Base-by-base conservation (phyloP, 2,888 invertebrate genomes). In the Craniophora ligustri region DNA sequence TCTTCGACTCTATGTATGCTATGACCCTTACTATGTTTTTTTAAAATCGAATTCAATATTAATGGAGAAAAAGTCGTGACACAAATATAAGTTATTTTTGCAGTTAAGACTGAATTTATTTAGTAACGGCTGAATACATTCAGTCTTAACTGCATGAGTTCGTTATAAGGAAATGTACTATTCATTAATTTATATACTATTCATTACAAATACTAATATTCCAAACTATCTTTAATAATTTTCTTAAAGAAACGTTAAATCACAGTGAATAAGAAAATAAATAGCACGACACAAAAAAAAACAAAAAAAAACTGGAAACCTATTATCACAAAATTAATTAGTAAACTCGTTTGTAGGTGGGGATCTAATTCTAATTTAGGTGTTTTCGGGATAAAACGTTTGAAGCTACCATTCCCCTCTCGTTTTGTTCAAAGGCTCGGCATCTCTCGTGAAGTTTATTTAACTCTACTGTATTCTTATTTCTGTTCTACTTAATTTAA, bases 241-340 rank as follows among this genome's bases (percentile, higher is more conserved):
- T 7, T 21, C 1, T 2, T 14, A 14, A 28, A 19, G 2, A 16
- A 51, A 40, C 28, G 35, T 34, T 44, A 26, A 40, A 55, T 28
- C 21, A 28, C 23, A 60, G 31, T 30, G 54, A 55, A 41, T 57
- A 40, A 21, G 10, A 56, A 66, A 67, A 70, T 74, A 75, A 80
- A 77, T 78, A 71, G 55, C 65, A 69, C 56, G 62, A 73, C 75
- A 78, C 79, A 81, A 78, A 79, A 68, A 79, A 81, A 78, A 79
- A 68, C 56, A 59, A 58, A 67, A 69, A 48, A 74, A 68, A 77
- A 62, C 66, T 75, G 75, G 72, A 76, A 78, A 82, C 75, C 80
- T 81, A 80, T 82, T 86, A 84, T 79, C 80, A 75, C 76, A 74
- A 84, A 85, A 85, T 84, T 86, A 86, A 86, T 86, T 86, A 85